Conservation (phyloP, 2,113 vertebrate genomes). For the Lampris megalopsis region DNA sequence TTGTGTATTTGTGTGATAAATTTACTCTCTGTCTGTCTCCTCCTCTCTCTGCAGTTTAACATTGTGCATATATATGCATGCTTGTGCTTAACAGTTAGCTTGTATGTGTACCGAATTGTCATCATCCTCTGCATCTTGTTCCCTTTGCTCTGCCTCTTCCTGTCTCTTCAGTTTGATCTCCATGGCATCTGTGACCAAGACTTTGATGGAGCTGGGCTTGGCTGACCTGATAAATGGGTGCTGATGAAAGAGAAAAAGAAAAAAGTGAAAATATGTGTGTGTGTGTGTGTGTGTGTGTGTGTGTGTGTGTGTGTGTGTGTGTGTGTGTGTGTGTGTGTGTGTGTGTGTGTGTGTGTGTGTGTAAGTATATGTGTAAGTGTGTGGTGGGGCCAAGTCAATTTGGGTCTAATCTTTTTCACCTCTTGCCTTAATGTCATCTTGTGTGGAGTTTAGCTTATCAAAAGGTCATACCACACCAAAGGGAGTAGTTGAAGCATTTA, state of each 20-base stretch:
- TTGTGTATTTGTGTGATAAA: neutral
- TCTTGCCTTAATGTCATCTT: too few relatives aligned
- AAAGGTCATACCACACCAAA: too few relatives aligned
- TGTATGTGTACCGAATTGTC: constrained; percentile 87
- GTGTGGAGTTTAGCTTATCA: too few relatives aligned
- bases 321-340: too few relatives aligned
- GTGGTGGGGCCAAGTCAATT: too few relatives aligned
- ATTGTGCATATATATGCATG: neutral
- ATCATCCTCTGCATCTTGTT: constrained; percentile 90
- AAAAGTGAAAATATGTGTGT: too few relatives aligned
- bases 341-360: too few relatives aligned
- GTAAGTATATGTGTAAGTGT: too few relatives aligned
- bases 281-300: neutral
- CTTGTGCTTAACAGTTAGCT: neutral
- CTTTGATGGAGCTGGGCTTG: constrained; percentile 87
- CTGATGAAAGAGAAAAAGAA: constrained; percentile 68
- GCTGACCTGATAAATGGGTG: constrained; percentile 91
- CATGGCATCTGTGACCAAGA: constrained; percentile 92
- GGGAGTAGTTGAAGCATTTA: too few relatives aligned
- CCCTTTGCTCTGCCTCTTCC: constrained; percentile 89
- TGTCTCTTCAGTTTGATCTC: constrained; percentile 92
- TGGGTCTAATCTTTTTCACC: too few relatives aligned
- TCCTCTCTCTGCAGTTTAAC: neutral
- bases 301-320: too few relatives aligned
- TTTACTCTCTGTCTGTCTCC: neutral